These are phyloP conservation scores for Pachyseris speciosa DNA, from an alignment of 64 coral and sea anemone species.

Conservation along the genomic window DNA sequence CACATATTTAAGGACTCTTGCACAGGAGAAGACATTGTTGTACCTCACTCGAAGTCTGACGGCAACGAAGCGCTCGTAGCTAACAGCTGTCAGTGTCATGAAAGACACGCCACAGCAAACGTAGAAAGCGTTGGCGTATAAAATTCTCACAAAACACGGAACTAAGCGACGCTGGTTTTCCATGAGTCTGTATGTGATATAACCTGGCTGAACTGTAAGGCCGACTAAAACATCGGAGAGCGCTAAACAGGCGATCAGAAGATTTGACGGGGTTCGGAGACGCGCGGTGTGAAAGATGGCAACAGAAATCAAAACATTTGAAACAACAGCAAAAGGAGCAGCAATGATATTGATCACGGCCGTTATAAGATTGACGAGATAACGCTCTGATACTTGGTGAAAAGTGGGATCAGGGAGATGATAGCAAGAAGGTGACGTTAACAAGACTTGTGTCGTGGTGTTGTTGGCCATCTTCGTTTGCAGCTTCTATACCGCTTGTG, in stretches of 20 bases:
- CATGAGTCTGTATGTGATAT: conserved; percentile 41
- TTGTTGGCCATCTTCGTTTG: not conserved
- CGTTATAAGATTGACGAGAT: conserved; percentile 56
- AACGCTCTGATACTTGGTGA: not conserved
- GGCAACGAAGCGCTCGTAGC: conserved; percentile 71
- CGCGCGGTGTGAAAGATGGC: conserved; percentile 12
- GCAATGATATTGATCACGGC: conserved; percentile 69
- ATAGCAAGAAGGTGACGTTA: not conserved
- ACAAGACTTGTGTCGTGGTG: not conserved
- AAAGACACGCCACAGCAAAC: conserved; percentile 83
- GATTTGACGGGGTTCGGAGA: conserved; percentile 67
- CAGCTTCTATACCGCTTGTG: too few species aligned
- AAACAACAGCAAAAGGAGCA: conserved; percentile 56
- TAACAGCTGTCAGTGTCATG: conserved; percentile 76
- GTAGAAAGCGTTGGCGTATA: conserved; percentile 66
- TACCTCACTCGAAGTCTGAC: conserved; percentile 60
- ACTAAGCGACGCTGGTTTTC: conserved; percentile 68
- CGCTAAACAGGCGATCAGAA: conserved; percentile 55
- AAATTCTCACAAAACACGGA: conserved; percentile 64
- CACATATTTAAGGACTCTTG: conserved; percentile 32
- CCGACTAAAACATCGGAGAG: conserved; percentile 77
- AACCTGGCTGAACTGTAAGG: conserved; percentile 68
- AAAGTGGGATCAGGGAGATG: conserved; percentile 39
- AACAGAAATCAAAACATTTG: conserved; percentile 49
- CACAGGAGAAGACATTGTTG: conserved; percentile 19